Evolutionary conservation across 2,888 invertebrate species (phyloP), one percentile per base, ranked within the genome.

Genomic region (Andrena bucephala): DNA sequence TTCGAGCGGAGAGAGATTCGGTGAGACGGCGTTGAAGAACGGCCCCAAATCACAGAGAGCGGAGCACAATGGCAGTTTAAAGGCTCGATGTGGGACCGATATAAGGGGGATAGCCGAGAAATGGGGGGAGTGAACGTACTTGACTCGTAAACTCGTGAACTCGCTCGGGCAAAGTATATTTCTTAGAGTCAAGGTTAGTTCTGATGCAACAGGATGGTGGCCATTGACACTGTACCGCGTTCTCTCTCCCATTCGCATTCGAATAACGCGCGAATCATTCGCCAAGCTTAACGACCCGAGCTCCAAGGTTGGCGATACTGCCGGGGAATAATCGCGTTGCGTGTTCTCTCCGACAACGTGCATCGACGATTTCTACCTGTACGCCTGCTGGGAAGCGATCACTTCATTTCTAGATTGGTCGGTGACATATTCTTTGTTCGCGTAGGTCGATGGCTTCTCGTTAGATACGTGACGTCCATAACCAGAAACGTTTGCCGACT

Each of bases 161-260:
- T 81, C 77, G 52, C 73, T 70, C 74, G 59, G 60, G 84, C 90
- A 89, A 90, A 89, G 87, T 89, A 90, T 87, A 90, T 89, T 92
- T 92, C 92, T 92, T 92, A 90, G 90, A 93, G 92, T 93, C 92
- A 93, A 93, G 93, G 93, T 91, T 93, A 82, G 85, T 72, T 88
- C 89, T 92, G 93, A 94, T 94, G 94, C 93, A 93, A 93, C 93
- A 93, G 93, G 92, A 93, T 89, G 87, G 85, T 90, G 92, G 92
- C 89, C 91, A 88, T 91, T 92, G 91, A 92, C 91, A 88, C 72
- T 88, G 73, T 83, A 42, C 52, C 73, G 29, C 16, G 63, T 72
- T 77, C 78, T 73, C 80, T 80, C 81, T 66, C 50, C 68, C 33
- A 48, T 74, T 84, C 62, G 50, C 66, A 50, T 50, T 72, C 75